Percentiles rank a stretch among this genome's conserved stretches.
Conservation (phyloP, 1,140 invertebrate genomes). For the Dufourea novaeangliae region DNA sequence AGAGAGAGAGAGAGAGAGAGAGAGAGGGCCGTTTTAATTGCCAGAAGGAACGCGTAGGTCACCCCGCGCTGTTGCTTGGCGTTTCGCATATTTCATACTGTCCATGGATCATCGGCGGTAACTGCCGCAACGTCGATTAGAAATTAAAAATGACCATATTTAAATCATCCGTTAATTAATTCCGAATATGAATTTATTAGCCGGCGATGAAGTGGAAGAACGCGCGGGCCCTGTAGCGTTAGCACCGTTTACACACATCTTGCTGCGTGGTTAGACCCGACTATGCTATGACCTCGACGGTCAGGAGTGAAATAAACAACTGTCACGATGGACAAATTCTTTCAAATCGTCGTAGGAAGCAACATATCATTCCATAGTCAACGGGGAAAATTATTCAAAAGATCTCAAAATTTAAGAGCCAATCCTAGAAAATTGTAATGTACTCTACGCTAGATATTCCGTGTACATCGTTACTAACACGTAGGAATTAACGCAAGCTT, state of each 20-base stretch:
- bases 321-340: conserved; percentile 48
- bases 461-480: too few relatives aligned
- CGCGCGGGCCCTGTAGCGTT: conserved; percentile 10
- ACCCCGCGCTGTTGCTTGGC: neutral
- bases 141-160: conserved; percentile 63
- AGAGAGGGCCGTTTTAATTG: neutral
- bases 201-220: conserved; percentile 13
- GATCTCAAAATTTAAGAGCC: too few relatives aligned
- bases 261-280: conserved; percentile 12
- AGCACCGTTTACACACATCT: conserved; percentile 24
- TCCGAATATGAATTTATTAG: conserved; percentile 64
- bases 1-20: too few relatives aligned
- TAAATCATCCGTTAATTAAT: conserved; percentile 64
- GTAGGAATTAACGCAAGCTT: too few relatives aligned
- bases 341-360: conserved; percentile 35
- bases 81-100: conserved; percentile 48
- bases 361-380: too few relatives aligned
- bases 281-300: conserved; percentile 5
- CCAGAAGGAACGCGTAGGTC: neutral
- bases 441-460: too few relatives aligned
- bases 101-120: conserved; percentile 34
- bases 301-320: conserved; percentile 22
- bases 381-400: too few relatives aligned
- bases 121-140: conserved; percentile 45
- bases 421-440: too few relatives aligned